phyloP scores from a whole-genome alignment of 2,113 vertebrate species.

The Pica pica region DNA sequence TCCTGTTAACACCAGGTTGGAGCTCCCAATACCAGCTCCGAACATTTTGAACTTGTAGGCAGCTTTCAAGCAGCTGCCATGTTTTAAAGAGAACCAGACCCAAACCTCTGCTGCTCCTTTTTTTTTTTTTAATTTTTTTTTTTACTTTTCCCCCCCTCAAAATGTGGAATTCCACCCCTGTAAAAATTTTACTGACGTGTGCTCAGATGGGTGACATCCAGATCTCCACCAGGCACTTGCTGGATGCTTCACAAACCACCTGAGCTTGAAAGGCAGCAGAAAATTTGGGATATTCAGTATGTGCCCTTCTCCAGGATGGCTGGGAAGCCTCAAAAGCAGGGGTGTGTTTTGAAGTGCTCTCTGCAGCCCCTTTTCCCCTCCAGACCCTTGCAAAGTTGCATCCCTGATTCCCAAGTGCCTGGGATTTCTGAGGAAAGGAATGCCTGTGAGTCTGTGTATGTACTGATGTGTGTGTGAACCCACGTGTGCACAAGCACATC shows the following conservation, averaged over 20 bases:
- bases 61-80: conserved; percentile 45
- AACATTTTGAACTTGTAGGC: conserved; percentile 34
- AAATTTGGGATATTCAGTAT: not conserved
- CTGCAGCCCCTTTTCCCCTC: not conserved
- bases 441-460: rapidly evolving
- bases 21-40: conserved; percentile 1
- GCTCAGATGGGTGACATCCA: not conserved
- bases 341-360: not conserved
- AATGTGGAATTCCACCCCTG: not conserved
- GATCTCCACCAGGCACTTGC: not conserved
- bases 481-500: too few relatives aligned
- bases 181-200: conserved; percentile 2
- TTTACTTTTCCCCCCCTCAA: not conserved
- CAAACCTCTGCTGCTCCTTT: not conserved
- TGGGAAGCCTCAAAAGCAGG: not conserved
- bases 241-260: not conserved
- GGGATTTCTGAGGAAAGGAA: not conserved
- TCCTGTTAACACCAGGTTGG: conserved; percentile 32
- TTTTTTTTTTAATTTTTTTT: not conserved
- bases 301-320: not conserved
- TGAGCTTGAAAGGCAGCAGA: not conserved
- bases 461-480: not conserved
- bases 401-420: not conserved
- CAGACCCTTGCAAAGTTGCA: not conserved
- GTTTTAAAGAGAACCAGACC: conserved; percentile 49